A percentile compares a stretch with the other conserved stretches of the same genome.
Conservation (phyloP, 2,113 vertebrate species). For the Aplodontia rufa region DNA sequence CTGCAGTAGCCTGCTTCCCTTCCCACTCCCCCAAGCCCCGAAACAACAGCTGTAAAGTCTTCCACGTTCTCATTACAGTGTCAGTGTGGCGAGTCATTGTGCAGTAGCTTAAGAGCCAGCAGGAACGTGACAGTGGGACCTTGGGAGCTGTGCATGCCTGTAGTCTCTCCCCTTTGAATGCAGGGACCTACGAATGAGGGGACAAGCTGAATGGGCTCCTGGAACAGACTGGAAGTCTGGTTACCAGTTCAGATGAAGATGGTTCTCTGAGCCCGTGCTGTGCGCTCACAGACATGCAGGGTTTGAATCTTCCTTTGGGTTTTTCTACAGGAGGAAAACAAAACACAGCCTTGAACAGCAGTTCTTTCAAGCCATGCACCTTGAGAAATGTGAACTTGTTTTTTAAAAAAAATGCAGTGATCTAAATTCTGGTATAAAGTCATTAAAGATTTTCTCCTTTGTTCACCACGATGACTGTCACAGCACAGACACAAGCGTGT, state of each 20-base stretch:
- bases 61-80: slow-evolving; percentile 38
- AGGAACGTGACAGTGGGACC: neutral
- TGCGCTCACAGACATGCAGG: neutral
- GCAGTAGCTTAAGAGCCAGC: neutral
- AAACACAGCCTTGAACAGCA: neutral
- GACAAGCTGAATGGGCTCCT: neutral
- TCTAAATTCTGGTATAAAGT: neutral
- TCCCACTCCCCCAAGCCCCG: rapidly evolving
- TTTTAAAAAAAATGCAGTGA: neutral
- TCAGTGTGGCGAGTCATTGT: neutral
- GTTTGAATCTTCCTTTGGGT: neutral
- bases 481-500: neutral
- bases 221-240: neutral
- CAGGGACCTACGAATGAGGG: rapidly evolving
- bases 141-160: neutral
- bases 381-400: neutral
- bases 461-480: neutral
- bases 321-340: neutral
- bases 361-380: neutral
- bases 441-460: neutral
- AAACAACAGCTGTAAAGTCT: too few species aligned
- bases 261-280: neutral
- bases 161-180: neutral
- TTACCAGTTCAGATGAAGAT: neutral
- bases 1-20: neutral